Percentiles rank a stretch among this genome's conserved stretches.
Conservation (phyloP, 2,113 vertebrate species). For the Petaurus breviceps region DNA sequence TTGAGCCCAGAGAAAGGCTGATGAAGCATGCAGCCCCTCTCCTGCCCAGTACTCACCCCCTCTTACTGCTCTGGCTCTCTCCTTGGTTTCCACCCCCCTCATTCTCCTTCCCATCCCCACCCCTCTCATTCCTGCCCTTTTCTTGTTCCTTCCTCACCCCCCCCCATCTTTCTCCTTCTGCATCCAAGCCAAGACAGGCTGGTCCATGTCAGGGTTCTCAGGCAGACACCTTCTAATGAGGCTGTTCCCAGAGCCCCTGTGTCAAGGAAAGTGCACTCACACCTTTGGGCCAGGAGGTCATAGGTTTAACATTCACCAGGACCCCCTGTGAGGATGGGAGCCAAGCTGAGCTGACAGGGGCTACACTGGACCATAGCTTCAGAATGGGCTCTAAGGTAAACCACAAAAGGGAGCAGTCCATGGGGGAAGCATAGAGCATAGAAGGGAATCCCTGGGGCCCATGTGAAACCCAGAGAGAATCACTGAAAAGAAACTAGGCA, state of each 20-base stretch:
- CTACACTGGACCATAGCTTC: background rate
- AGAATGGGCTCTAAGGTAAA: background rate
- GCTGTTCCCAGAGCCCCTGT: rapidly evolving
- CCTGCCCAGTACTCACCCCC: background rate
- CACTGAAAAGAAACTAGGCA: background rate
- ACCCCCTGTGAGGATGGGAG: background rate
- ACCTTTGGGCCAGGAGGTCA: background rate
- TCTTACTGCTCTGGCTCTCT: background rate
- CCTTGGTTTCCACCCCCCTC: background rate
- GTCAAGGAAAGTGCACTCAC: rapidly evolving
- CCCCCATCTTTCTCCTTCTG: background rate
- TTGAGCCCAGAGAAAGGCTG: background rate
- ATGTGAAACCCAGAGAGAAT: background rate
- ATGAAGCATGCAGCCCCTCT: background rate
- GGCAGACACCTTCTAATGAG: background rate
- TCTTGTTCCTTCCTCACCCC: background rate
- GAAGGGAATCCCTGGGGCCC: background rate
- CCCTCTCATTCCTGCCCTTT: background rate
- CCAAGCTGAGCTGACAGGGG: background rate
- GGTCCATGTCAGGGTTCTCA: background rate
- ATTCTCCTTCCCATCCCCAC: background rate
- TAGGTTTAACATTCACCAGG: background rate
- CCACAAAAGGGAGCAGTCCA: background rate
- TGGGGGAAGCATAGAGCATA: background rate
- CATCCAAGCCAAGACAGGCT: background rate